Evolutionary conservation across 2,888 invertebrate genomes (phyloP), one percentile per base, ranked within the genome.

Genomic region (Amblyjoppa proteus): DNA sequence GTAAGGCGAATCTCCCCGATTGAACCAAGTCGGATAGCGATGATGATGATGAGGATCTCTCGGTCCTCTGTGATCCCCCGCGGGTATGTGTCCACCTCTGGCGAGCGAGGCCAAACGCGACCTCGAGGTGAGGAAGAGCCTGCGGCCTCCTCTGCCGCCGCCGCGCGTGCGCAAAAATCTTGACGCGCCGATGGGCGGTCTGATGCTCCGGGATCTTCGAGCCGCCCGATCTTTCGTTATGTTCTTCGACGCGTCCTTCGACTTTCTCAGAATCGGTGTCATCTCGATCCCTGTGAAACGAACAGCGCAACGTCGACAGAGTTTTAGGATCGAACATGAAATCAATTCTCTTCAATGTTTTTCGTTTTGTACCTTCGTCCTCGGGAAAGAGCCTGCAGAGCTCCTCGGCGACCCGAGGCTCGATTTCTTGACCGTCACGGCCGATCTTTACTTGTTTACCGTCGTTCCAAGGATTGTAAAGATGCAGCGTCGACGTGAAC

Each of bases 401-500:
- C 93, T 99, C 98, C 94, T 98, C 98, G 25, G 98, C 99, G 78
- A 98, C 98, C 94, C 97, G 96, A 2, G 99, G 99, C 94, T 99
- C 99, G 89, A 99, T 98, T 95, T 99, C 99, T 95, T 99, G 97
- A 0, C 99, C 99, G 95, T 99, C 99, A 87, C 99, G 96, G n/a
- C 99, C 99, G 91, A 99, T 99, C 95, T 99, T 99, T 0, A 99
- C 99, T 81, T 99, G 99, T 94, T 99, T 99, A 68, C 98, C 98
- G 93, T 99, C 99, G 95, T 99, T 99, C 99, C 99, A 99, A 5
- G 98, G 97, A 95, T 99, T 99, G 92, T 98, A 98, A 85, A 99
- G 95, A 94, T 99, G 99, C 90, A 97, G 96, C 1, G 99, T 99
- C 92, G 97, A 97, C 89, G 97, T 97, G 92, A 99, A 99, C 2